phyloP scores from a whole-genome alignment of 1,140 invertebrate species.

The Magallana angulata region DNA sequence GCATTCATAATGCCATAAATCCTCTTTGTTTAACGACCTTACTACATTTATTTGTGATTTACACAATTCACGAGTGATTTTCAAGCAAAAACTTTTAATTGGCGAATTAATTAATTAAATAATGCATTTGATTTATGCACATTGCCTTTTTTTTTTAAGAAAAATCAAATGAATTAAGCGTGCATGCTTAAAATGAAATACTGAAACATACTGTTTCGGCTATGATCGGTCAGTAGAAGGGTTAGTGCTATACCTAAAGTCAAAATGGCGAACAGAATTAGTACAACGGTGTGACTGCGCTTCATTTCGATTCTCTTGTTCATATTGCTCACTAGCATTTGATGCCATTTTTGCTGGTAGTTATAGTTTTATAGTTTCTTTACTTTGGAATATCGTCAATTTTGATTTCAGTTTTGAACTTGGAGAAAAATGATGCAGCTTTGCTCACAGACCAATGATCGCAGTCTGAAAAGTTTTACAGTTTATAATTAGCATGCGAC shows the following conservation, averaged over 20 bases:
- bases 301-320: not conserved
- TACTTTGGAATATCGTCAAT: not conserved
- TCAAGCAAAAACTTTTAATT: too few species aligned
- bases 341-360: not conserved
- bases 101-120: too few species aligned
- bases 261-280: not conserved
- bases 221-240: not conserved
- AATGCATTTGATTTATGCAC: too few species aligned
- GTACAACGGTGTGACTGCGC: not conserved
- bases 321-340: not conserved
- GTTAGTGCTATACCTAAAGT: not conserved
- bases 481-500: not conserved
- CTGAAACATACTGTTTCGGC: not conserved
- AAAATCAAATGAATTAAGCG: too few species aligned
- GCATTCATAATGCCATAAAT: too few species aligned
- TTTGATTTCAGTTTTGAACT: not conserved
- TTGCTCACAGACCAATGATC: not conserved
- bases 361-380: not conserved
- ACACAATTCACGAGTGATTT: too few species aligned
- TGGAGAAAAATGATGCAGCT: not conserved
- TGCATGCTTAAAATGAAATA: conserved; percentile 9
- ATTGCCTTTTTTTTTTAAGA: too few species aligned
- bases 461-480: not conserved
- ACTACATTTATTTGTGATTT: too few species aligned
- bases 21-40: too few species aligned